These are phyloP conservation scores for Brachyistius frenatus DNA, from an alignment of 2,113 vertebrate species.

Conservation along the genomic window DNA sequence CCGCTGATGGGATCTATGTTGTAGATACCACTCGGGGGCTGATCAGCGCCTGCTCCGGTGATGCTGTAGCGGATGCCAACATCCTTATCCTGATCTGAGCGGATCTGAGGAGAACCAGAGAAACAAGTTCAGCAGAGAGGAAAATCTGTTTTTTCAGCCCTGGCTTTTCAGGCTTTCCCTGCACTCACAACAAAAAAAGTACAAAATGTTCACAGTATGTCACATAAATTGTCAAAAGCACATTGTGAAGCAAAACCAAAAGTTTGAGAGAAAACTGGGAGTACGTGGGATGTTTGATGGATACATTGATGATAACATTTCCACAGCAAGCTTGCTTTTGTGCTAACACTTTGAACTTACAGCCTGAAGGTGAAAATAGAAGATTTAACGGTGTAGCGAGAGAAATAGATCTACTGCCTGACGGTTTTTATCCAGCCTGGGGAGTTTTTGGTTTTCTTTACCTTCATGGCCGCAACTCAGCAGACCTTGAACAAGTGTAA, in stretches of 20 bases:
- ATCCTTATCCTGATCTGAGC: constrained; percentile 96
- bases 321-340: constrained; percentile 34
- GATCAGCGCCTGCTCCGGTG: constrained; percentile 95
- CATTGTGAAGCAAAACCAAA: constrained; percentile 23
- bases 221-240: constrained; percentile 26
- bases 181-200: constrained; percentile 13
- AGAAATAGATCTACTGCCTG: not conserved
- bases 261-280: constrained; percentile 9
- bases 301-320: constrained; percentile 27
- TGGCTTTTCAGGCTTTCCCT: not conserved
- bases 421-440: constrained; percentile 7
- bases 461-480: not conserved
- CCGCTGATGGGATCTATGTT: constrained; percentile 97
- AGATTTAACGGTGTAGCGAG: constrained; percentile 35
- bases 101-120: constrained; percentile 87
- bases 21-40: constrained; percentile 96
- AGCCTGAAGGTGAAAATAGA: constrained; percentile 30
- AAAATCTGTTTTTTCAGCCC: not conserved
- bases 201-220: constrained; percentile 27
- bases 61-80: constrained; percentile 97
- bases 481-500: constrained; percentile 12
- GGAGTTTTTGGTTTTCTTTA: constrained; percentile 8
- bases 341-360: constrained; percentile 34
- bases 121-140: constrained; percentile 33
- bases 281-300: constrained; percentile 21